Conservation (phyloP, 2,888 invertebrate genomes). For the Metacarcinus magister region DNA sequence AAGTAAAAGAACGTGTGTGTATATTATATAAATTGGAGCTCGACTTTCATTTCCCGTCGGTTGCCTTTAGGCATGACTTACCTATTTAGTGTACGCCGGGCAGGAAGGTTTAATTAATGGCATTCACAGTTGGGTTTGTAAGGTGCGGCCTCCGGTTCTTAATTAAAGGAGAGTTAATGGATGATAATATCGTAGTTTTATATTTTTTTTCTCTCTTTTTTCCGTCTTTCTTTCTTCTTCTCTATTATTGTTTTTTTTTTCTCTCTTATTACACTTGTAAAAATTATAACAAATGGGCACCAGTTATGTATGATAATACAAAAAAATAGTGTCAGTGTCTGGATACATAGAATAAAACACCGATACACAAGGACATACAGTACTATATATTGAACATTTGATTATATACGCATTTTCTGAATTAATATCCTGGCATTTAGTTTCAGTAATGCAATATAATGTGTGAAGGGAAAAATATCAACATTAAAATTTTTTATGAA, state of each 20-base stretch:
- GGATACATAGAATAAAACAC: neutral
- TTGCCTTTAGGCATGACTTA: neutral
- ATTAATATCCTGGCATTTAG: too few species aligned
- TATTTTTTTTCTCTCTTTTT: neutral
- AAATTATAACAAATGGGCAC: too few species aligned
- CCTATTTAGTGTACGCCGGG: neutral
- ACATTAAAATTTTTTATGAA: too few species aligned
- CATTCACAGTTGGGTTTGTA: neutral
- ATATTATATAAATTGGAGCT: neutral
- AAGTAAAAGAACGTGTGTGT: too few species aligned
- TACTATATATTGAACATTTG: too few species aligned
- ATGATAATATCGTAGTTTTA: neutral
- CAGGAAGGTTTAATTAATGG: neutral
- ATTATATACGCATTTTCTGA: too few species aligned
- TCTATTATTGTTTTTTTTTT: neutral
- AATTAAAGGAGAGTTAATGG: neutral
- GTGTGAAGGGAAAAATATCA: too few species aligned
- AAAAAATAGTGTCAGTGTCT: neutral
- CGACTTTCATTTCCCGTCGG: constrained; percentile 3
- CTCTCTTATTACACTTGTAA: too few species aligned
- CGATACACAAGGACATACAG: too few species aligned
- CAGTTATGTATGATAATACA: too few species aligned
- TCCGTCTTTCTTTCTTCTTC: neutral
- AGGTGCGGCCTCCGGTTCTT: neutral
- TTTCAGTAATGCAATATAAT: too few species aligned